Base-by-base conservation (phyloP, 1,140 invertebrate genomes). In the Armadillidium nasatum region DNA sequence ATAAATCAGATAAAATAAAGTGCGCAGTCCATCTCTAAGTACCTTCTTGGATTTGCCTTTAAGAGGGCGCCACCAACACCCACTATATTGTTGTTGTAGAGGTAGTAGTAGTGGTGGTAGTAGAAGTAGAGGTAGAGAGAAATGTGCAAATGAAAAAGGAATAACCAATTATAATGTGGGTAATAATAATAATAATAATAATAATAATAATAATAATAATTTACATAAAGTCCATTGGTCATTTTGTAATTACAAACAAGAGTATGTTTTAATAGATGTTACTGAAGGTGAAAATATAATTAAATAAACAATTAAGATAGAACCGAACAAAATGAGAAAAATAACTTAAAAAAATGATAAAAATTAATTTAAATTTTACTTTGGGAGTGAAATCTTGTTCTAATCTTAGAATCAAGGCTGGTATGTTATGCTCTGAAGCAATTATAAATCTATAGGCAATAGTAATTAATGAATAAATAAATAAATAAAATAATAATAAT, bases 1-100 rank as follows among this genome's bases (percentile, higher is more conserved):
- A 33, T 6, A 33, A 33, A 33, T 33, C 33, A 33, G 33, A 33
- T 19, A 68, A 66, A 75, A 45, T 74, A 72, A 71, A 78, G 76
- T 75, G 76, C 76, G 79, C 76, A 80, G 75, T 76, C 79, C 75
- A 80, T 73, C 79, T 76, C 79, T 60, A 78, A 76, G 79, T 78
- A 80, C 79, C 79, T 80, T 80, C 79, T 80, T 76, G 73, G 74
- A 73, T 72, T 78, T 72, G 77, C 79, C 79, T 80, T 80, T 80
- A 80, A 78, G 76, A 80, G 72, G 74, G 77, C 79, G 76, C 77
- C 79, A 78, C 79, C 79, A 76, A 80, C 79, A 80, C 79, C 79
- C 77, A 80, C 79, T 80, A 80, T 76, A 80, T 78, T 78, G 78
- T 76, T 33, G 33, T 33, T 33, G 33, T 33, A 33, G 33, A 33